A percentile compares a stretch with the other conserved stretches of the same genome.
Conservation (phyloP, 2,888 invertebrate species). For the Itoplectis maculator region DNA sequence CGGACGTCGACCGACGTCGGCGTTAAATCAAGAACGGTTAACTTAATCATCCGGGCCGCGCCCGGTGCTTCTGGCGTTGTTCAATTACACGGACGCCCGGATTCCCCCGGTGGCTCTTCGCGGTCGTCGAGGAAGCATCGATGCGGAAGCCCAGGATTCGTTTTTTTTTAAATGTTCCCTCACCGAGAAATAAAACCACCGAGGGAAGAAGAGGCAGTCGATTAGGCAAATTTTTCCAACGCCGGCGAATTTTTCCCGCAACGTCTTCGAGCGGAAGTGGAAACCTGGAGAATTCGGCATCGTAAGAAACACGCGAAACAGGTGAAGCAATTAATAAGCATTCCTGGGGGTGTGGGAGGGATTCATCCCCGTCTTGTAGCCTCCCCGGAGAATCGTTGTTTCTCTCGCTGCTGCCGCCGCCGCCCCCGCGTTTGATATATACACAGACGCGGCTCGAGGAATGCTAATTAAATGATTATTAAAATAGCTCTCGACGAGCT, state of each 20-base stretch:
- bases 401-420: slow-evolving; percentile 66
- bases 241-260: slow-evolving; percentile 11
- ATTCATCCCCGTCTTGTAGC: slow-evolving; percentile 70
- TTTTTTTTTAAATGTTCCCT: slow-evolving; percentile 4
- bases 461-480: slow-evolving; percentile 84
- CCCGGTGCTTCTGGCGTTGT: slow-evolving; percentile 58
- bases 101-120: slow-evolving; percentile 31
- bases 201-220: slow-evolving; percentile 61
- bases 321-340: slow-evolving; percentile 79
- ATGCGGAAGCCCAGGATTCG: neutral
- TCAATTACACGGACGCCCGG: slow-evolving; percentile 70
- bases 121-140: slow-evolving; percentile 45
- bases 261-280: slow-evolving; percentile 14
- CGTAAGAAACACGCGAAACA: slow-evolving; percentile 19
- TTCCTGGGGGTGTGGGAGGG: slow-evolving; percentile 78
- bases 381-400: slow-evolving; percentile 72
- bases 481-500: slow-evolving; percentile 79
- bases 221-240: slow-evolving; percentile 69
- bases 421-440: slow-evolving; percentile 51
- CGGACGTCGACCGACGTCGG: slow-evolving; percentile 33
- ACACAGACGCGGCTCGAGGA: slow-evolving; percentile 69
- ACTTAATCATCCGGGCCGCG: slow-evolving; percentile 68
- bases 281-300: slow-evolving; percentile 35
- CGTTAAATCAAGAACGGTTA: slow-evolving; percentile 73
- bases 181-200: slow-evolving; percentile 22